These are phyloP conservation scores for Egretta garzetta DNA, from an alignment of 2,113 vertebrate genomes.

Conservation along the genomic window DNA sequence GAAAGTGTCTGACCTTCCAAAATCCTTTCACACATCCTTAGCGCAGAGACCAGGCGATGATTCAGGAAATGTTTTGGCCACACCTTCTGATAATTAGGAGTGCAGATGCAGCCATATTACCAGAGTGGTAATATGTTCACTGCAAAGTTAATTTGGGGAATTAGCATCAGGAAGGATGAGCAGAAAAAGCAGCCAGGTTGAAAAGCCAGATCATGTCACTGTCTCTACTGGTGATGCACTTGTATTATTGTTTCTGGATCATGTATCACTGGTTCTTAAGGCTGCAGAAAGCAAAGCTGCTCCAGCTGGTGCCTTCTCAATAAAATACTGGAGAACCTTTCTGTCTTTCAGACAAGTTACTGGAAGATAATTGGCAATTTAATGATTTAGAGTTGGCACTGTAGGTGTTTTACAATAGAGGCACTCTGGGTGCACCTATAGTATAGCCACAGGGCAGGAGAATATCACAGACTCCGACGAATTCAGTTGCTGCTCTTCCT, in stretches of 20 bases:
- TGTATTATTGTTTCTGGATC: not conserved
- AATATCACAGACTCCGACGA: not conserved
- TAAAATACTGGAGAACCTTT: not conserved
- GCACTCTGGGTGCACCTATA: not conserved
- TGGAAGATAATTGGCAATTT: not conserved
- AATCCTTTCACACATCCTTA: conserved; percentile 34
- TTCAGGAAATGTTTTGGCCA: conserved; percentile 25
- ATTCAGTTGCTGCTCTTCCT: not conserved
- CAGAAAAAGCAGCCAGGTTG: conserved; percentile 1
- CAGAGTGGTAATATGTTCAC: not conserved
- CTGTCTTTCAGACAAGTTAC: not conserved
- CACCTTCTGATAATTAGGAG: not conserved
- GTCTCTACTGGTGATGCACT: not conserved
- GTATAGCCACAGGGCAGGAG: not conserved
- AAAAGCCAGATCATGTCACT: not conserved
- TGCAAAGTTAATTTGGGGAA: conserved; percentile 15
- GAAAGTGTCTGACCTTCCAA: conserved; percentile 32
- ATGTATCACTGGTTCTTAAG: not conserved
- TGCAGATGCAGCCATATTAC: conserved; percentile 29
- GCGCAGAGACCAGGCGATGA: not conserved
- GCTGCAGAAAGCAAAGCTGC: not conserved
- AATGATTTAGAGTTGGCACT: not conserved
- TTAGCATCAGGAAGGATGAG: not conserved
- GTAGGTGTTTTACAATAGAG: not conserved
- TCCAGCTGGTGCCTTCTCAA: not conserved